These are phyloP conservation scores for Caenorhabditis uteleia DNA, from an alignment of 2,888 invertebrate genomes.

Conservation along the genomic window DNA sequence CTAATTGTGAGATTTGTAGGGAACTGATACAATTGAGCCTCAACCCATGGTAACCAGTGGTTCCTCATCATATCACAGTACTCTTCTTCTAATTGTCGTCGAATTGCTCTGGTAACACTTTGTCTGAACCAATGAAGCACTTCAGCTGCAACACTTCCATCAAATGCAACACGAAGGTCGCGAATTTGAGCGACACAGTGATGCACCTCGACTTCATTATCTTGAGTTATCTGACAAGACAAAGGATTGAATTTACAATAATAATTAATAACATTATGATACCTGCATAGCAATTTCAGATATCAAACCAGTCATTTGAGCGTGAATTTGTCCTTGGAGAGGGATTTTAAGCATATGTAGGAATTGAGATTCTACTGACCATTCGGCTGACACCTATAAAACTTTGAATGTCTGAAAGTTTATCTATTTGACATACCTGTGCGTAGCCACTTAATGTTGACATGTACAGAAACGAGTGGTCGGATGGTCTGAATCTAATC, in stretches of 20 bases:
- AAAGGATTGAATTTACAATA: not conserved
- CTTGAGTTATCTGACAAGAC: constrained; percentile 44
- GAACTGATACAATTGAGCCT: constrained; percentile 58
- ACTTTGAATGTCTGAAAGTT: not conserved
- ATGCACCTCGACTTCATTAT: constrained; percentile 58
- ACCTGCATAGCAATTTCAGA: constrained; percentile 64
- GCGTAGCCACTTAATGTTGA: constrained; percentile 62
- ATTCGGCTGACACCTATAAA: constrained; percentile 56
- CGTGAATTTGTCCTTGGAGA: constrained; percentile 55
- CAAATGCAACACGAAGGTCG: constrained; percentile 45
- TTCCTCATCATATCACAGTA: constrained; percentile 61
- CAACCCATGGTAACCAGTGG: constrained; percentile 63
- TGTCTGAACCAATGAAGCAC: constrained; percentile 63
- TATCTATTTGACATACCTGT: constrained; percentile 28
- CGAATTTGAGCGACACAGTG: constrained; percentile 62
- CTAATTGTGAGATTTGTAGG: constrained; percentile 58
- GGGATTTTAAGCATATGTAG: constrained; percentile 57
- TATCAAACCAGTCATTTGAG: constrained; percentile 61
- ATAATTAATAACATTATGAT: not conserved
- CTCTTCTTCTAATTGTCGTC: constrained; percentile 59
- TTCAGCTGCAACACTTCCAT: constrained; percentile 42
- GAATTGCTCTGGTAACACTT: constrained; percentile 55
- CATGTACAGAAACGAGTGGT: constrained; percentile 62
- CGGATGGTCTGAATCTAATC: constrained; percentile 60
- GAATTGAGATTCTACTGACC: constrained; percentile 56